Base-by-base conservation (phyloP, 2,888 invertebrate species). In the Cheilosia variabilis region DNA sequence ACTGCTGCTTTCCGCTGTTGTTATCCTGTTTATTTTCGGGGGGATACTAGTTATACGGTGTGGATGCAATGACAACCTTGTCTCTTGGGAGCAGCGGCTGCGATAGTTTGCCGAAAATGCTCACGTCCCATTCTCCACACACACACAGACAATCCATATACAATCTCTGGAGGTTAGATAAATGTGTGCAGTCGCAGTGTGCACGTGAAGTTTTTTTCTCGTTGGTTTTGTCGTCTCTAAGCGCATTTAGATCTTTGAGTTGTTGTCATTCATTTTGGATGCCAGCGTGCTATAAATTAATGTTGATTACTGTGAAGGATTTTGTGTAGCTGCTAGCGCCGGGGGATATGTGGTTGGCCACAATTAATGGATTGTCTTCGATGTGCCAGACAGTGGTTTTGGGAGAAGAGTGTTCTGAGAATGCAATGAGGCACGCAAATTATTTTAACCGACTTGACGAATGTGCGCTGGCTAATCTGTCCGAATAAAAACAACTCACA, bases 251-350 rank as follows among this genome's bases (percentile, higher is more conserved):
- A 71, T 65, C 69, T 75, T 66, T 81, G 75, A 81, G 80, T 75
- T 81, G 80, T 1, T 84, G 75, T 76, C 75, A 81, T 81, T 84
- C 66, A 84, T 84, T 81, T 80, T 76, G 41, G 78, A 82, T 71
- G 65, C 52, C 69, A 55, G 37, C 22, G 19, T 60, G 60, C 53
- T 60, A 71, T 80, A 69, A 80, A 80, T 80, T 69, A 65, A 69
- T 71, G 84, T 80, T 84, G 65, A 80, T 84, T 75, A 71, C 57
- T 68, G 68, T 72, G 72, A 62, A 50, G 71, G 78, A 72, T 66
- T 78, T 78, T 43, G 45, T 19, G 45, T 15, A 62, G 31, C 63
- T 57, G 17, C 43, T 22, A 22, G 34, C 45, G 31, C 27, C 43
- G 22, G 45, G 41, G 69, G 9, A 58, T 57, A 57, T n/a, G 6